phyloP scores from a whole-genome alignment of 2,113 vertebrate genomes.

The Odontophorus gujanensis region DNA sequence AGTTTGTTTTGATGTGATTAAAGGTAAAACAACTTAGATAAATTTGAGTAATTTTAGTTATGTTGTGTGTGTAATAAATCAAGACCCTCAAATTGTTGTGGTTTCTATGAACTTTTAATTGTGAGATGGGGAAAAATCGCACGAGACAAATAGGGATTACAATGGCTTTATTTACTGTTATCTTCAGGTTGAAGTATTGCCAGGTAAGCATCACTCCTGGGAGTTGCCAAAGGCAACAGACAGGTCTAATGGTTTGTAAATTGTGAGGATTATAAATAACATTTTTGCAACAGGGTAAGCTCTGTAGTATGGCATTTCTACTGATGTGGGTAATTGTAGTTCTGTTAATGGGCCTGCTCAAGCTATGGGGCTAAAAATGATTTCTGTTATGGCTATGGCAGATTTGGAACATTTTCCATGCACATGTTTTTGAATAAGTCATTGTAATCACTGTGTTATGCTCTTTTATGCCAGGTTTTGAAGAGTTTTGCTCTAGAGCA shows the following conservation, averaged over 20 bases:
- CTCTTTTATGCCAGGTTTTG: background rate
- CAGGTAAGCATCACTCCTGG: background rate
- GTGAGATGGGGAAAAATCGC: background rate
- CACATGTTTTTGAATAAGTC: background rate
- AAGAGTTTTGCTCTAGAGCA: background rate
- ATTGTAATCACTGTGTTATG: background rate
- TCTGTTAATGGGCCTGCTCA: constrained; percentile 18
- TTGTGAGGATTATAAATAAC: background rate
- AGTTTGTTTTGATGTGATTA: background rate
- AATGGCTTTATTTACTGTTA: background rate
- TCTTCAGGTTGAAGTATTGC: background rate
- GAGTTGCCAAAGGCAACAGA: background rate
- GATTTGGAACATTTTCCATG: background rate
- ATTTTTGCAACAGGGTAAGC: background rate
- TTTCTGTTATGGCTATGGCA: background rate
- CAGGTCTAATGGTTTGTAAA: background rate
- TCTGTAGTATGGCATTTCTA: background rate
- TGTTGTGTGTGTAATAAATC: background rate
- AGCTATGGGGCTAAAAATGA: background rate
- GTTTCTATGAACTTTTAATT: background rate
- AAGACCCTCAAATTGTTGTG: background rate
- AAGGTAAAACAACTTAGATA: background rate
- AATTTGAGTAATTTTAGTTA: background rate
- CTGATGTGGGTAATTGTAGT: background rate
- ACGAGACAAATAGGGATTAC: background rate